Evolutionary conservation across 2,797 vertebrate species (phyloP).

Genomic region (Psittacula echo): DNA sequence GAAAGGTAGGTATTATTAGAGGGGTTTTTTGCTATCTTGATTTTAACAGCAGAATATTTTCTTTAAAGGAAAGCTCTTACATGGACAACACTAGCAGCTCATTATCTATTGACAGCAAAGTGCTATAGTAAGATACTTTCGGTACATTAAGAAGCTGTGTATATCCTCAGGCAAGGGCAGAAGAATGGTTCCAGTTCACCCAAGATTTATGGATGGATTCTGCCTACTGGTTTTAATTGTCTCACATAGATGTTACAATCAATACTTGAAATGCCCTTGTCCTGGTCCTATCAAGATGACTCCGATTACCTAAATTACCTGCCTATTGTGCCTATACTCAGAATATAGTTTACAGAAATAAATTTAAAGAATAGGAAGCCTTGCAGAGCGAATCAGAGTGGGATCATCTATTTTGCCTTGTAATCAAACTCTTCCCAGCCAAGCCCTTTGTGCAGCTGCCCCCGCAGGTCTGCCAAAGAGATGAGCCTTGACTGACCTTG

Average conservation of each 20-base stretch:
- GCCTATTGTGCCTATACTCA: not conserved
- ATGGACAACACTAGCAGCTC: not conserved
- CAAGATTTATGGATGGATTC: slow-evolving; percentile 46
- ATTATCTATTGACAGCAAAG: slow-evolving; percentile 41
- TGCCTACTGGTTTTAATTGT: slow-evolving; percentile 50
- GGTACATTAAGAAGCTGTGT: not conserved
- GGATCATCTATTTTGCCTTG: not conserved
- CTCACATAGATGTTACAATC: slow-evolving; percentile 29
- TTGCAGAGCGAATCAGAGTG: not conserved
- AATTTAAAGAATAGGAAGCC: slow-evolving; percentile 4
- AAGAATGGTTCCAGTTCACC: slow-evolving; percentile 25
- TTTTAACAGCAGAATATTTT: slow-evolving; percentile 20
- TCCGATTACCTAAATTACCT: slow-evolving; percentile 50
- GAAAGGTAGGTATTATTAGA: not conserved
- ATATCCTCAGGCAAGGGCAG: slow-evolving; percentile 25
- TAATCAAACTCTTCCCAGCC: not conserved
- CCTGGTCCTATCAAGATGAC: slow-evolving; percentile 48
- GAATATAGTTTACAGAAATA: not conserved
- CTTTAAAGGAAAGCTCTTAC: not conserved
- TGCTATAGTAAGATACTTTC: not conserved
- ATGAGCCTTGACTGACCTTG: not conserved
- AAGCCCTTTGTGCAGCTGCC: not conserved
- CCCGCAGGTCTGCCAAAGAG: not conserved
- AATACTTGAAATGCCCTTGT: slow-evolving; percentile 54
- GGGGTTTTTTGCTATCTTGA: not conserved